phyloP scores from a whole-genome alignment of 2,113 vertebrate species.

The Isichthys henryi region DNA sequence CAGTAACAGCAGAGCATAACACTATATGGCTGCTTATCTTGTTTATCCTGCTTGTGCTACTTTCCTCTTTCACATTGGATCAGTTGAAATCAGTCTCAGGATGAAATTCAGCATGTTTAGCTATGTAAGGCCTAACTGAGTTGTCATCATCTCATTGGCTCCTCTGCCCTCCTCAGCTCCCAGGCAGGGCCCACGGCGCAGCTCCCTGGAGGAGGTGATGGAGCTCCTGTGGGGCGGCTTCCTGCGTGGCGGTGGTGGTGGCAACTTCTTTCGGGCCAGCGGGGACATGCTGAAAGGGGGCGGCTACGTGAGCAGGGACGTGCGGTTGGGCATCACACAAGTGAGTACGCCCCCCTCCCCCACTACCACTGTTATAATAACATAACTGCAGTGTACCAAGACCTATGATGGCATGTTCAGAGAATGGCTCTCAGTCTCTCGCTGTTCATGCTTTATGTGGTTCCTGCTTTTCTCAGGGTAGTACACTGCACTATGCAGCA shows the following conservation, averaged over 20 bases:
- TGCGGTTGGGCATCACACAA: slow-evolving; percentile 87
- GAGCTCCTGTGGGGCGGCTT: slow-evolving; percentile 81
- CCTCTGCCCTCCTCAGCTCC: slow-evolving; percentile 29
- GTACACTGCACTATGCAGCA: not conserved
- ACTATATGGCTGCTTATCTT: not conserved
- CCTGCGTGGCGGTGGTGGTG: slow-evolving; percentile 75
- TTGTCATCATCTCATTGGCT: not conserved
- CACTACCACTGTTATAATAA: not conserved
- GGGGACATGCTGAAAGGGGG: slow-evolving; percentile 87
- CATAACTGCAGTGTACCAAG: not conserved
- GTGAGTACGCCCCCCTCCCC: slow-evolving; percentile 41
- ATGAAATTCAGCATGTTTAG: not conserved
- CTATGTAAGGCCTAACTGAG: not conserved
- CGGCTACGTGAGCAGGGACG: slow-evolving; percentile 73
- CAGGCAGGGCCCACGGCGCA: slow-evolving; percentile 56
- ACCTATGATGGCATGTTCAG: not conserved
- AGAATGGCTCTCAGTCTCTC: not conserved
- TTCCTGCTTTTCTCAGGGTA: not conserved
- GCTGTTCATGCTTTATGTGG: not conserved
- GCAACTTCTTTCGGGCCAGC: slow-evolving; percentile 78
- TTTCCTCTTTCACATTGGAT: not conserved
- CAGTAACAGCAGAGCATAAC: not conserved
- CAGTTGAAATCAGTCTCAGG: not conserved
- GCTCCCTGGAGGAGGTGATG: slow-evolving; percentile 76
- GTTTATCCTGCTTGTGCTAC: not conserved